Evolutionary conservation across 2,113 vertebrate genomes (phyloP).

Genomic region (Daphoenositta chrysoptera): DNA sequence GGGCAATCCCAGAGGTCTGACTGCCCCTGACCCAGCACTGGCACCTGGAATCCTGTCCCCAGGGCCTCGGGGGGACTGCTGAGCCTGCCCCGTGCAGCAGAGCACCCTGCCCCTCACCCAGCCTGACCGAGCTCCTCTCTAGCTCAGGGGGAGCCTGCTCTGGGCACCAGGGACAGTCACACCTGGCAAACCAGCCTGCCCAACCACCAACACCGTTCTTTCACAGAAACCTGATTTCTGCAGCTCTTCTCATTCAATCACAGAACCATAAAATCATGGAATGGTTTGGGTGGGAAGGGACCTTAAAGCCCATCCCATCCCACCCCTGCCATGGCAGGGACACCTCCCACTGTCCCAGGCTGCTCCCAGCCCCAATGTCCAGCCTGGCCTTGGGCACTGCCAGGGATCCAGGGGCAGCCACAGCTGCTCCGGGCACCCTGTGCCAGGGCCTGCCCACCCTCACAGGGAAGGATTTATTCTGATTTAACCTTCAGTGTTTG

Average conservation of each 20-base stretch:
- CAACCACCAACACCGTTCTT: too few species aligned
- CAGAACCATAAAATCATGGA: too few species aligned
- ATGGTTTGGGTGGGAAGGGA: neutral
- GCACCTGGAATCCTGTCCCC: neutral
- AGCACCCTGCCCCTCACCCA: too few species aligned
- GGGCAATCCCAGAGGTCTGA: neutral
- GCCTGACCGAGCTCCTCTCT: too few species aligned
- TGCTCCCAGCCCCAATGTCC: neutral
- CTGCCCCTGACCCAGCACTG: neutral
- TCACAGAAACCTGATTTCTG: too few species aligned
- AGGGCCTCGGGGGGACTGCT: neutral
- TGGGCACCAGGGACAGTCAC: too few species aligned
- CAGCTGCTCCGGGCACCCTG: neutral
- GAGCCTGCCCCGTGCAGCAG: neutral
- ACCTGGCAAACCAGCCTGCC: too few species aligned
- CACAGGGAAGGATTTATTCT: neutral
- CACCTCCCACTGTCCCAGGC: neutral
- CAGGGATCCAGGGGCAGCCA: neutral
- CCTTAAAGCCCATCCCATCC: rapidly evolving
- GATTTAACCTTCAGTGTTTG: neutral
- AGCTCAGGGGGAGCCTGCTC: too few species aligned
- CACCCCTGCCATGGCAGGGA: neutral
- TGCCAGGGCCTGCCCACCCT: neutral
- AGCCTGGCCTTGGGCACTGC: neutral
- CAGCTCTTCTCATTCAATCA: too few species aligned